Evolutionary conservation across 1,140 invertebrate species (phyloP), one percentile per base, ranked within the genome.

Genomic region (Formica selysi): DNA sequence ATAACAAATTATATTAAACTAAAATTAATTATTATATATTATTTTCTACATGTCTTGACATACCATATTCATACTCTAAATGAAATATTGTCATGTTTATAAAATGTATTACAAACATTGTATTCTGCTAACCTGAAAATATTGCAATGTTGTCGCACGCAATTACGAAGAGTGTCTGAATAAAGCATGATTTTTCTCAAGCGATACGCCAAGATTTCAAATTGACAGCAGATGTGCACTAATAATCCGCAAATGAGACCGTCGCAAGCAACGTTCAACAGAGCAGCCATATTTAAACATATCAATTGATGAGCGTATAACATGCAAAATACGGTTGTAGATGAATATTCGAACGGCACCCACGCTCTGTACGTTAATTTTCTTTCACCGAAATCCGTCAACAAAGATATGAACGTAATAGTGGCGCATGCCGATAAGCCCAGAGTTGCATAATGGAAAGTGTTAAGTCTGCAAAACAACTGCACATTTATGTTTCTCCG

Each of bases 351-450:
- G 51, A 86, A 92, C 1, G 92, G 91, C 29, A 91, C 11, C 88
- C 91, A 93, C 0, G 84, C 89, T 38, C 88, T 89, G 29, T 86
- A 89, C 19, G 86, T 71, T 32, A 90, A 41, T 13, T 57, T 80
- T 13, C 61, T n/a, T 11, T 76, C 29, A 0, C 76, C 65, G 16
- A 88, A 51, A 11, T 86, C 71, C 2, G 85, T 44, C 0, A 90
- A 38, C 11, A 90, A 22, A 0, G 91, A 89, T 7, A 73, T 76
- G 19, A 90, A n/a, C 41, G 57, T 62, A 26, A 86, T 76, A n/a
- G 41, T 70, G 2, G 70, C 11, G 16, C 85, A 64, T 8, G 87
- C 85, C 1, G 90, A 81, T 41, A 89, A 11, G 38, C 48, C 48
- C 48, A 73, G 80, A 19, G 68, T 57, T 51, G 48, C 48, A 61